Conservation (phyloP, 2,113 vertebrate genomes). For the Pithys albifrons region DNA sequence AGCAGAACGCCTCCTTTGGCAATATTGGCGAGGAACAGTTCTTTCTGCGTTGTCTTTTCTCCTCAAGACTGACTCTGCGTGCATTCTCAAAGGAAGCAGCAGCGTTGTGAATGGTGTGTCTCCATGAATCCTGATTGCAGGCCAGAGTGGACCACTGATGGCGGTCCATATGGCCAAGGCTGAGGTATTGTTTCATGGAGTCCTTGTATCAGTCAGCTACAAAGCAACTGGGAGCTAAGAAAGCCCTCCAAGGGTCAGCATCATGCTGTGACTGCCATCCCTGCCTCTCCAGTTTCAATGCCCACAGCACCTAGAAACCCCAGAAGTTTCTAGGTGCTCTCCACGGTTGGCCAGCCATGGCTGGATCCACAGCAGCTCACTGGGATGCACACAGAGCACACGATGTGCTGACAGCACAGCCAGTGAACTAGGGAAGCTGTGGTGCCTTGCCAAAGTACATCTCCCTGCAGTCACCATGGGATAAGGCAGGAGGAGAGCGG, state of each 20-base stretch:
- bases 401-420: background rate
- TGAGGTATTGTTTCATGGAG: no score
- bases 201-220: background rate
- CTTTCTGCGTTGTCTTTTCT: no score
- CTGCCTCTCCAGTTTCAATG: rapidly evolving
- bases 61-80: no score
- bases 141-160: no score
- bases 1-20: no score
- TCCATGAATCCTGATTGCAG: no score
- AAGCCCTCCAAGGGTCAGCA: background rate
- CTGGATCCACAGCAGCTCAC: background rate
- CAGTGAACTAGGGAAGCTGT: background rate
- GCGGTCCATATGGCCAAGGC: no score
- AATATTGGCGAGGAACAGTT: no score
- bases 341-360: rapidly evolving
- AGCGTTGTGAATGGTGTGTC: no score
- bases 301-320: background rate
- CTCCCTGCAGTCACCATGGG: rapidly evolving
- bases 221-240: rapidly evolving
- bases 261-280: background rate
- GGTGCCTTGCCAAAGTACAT: background rate
- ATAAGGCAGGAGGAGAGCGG: background rate
- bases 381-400: background rate
- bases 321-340: rapidly evolving
- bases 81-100: no score